Conservation (phyloP, 2,113 vertebrate species). For the Hemiscyllium ocellatum region DNA sequence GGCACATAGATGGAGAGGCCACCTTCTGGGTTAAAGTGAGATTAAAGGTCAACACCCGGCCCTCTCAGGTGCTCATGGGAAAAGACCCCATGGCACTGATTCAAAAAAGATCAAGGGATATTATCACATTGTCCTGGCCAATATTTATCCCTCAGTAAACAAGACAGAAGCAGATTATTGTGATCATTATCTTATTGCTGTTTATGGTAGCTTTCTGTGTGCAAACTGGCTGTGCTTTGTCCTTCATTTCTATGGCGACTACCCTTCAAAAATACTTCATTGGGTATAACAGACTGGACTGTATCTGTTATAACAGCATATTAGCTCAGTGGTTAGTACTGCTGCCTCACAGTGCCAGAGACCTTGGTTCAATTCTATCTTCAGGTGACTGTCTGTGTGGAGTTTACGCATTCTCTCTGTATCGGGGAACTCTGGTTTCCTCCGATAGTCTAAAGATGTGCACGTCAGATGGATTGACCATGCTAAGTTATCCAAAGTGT, state of each 20-base stretch:
- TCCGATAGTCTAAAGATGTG: too few relatives aligned
- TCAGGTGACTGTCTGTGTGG: too few relatives aligned
- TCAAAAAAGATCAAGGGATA: not conserved
- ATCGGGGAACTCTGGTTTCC: too few relatives aligned
- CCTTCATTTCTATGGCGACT: not conserved
- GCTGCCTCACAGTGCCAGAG: too few relatives aligned
- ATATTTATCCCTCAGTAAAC: not conserved
- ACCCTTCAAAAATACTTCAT: not conserved
- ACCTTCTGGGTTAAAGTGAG: not conserved
- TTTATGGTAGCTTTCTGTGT: not conserved
- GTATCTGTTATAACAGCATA: too few relatives aligned
- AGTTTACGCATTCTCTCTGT: too few relatives aligned
- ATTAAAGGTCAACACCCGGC: not conserved
- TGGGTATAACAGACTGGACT: not conserved
- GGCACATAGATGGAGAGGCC: not conserved
- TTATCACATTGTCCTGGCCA: not conserved
- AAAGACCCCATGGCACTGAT: not conserved
- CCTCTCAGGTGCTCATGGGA: not conserved
- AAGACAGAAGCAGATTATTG: not conserved
- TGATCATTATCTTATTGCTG: not conserved
- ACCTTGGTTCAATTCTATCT: too few relatives aligned
- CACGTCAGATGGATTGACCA: too few relatives aligned
- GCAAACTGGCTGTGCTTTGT: not conserved
- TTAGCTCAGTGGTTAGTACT: too few relatives aligned
- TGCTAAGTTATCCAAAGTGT: too few relatives aligned